A percentile compares a stretch with the other conserved stretches of the same genome.
phyloP scores from a whole-genome alignment of 2,797 vertebrate genomes.

The Malurus splendens region DNA sequence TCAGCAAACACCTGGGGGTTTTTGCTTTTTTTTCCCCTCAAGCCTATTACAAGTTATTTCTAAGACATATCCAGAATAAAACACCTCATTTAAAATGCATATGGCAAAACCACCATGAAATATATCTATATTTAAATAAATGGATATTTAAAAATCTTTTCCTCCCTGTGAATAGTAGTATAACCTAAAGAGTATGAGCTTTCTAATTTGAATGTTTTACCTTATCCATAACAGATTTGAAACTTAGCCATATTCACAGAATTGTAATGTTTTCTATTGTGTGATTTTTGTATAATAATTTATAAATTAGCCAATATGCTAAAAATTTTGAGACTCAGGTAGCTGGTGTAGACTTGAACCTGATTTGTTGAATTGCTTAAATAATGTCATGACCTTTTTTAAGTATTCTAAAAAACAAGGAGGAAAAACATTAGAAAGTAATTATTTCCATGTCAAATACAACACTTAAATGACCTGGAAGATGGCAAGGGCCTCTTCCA shows the following conservation, averaged over 20 bases:
- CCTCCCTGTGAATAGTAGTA: not conserved
- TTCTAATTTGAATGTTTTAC: not conserved
- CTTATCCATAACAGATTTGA: not conserved
- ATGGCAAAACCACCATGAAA: not conserved
- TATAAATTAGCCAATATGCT: not conserved
- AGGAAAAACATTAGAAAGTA: not conserved
- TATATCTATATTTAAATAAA: not conserved
- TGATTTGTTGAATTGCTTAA: not conserved
- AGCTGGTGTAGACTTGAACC: not conserved
- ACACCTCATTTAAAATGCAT: not conserved
- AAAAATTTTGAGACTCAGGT: not conserved
- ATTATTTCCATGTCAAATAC: not conserved
- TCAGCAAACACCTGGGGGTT: not conserved
- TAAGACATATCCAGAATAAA: not conserved
- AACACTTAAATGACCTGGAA: not conserved
- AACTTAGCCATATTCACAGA: not conserved
- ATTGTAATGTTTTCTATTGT: not conserved
- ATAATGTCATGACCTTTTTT: not conserved
- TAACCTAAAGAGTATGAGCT: not conserved
- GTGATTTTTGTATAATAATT: not conserved
- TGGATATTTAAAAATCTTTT: not conserved
- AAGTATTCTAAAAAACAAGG: not conserved
- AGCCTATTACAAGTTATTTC: not conserved
- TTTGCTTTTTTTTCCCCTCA: fast-evolving
- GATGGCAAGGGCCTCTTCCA: not conserved